Evolutionary conservation across 2,113 vertebrate species (phyloP), one percentile per base, ranked within the genome.

Genomic region (Lepus timidus): DNA sequence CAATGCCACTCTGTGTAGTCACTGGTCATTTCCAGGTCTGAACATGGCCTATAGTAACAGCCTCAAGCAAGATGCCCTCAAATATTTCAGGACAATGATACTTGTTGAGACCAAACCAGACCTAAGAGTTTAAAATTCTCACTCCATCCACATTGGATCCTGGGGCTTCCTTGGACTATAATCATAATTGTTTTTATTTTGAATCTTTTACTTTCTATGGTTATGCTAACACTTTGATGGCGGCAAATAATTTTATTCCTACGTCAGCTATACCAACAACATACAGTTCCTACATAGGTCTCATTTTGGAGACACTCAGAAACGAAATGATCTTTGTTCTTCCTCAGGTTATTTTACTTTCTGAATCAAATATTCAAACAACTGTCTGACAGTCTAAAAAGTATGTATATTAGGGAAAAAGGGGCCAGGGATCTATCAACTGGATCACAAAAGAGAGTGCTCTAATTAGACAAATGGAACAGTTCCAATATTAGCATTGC

Each of bases 311-410:
- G 27, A 79, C 3, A 67, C 88, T 80, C 17, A 22, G 36, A 16
- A 91, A 78, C 27, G 55, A 31, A 94, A 81, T 44, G 61, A n/a
- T 29, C 5, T 76, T 78, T 80, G 33, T 61, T 73, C 25, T 90
- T 85, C 36, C 11, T 94, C 9, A n/a, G 61, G 25, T 68, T 85
- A n/a, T 52, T 33, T 82, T 89, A 74, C 31, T 76, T 88, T 93
- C 75, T 86, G 58, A 70, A 82, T 51, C 2, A 61, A 61, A 5
- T 85, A 76, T 81, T 91, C 62, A 67, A 36, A 81, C 13, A 65
- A 20, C n/a, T 33, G 0, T 17, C 39, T 79, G 17, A 20, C 3
- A 75, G 6, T 36, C 23, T 55, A 71, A 55, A 2, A 78, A 31
- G 8, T 39, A 64, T 10, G 7, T 64, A 36, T 39, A 12, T 49